Percentiles rank a stretch among this genome's conserved stretches.
These are phyloP conservation scores for Nothobranchius furzeri DNA, from an alignment of 2,113 vertebrate genomes.

Conservation along the genomic window DNA sequence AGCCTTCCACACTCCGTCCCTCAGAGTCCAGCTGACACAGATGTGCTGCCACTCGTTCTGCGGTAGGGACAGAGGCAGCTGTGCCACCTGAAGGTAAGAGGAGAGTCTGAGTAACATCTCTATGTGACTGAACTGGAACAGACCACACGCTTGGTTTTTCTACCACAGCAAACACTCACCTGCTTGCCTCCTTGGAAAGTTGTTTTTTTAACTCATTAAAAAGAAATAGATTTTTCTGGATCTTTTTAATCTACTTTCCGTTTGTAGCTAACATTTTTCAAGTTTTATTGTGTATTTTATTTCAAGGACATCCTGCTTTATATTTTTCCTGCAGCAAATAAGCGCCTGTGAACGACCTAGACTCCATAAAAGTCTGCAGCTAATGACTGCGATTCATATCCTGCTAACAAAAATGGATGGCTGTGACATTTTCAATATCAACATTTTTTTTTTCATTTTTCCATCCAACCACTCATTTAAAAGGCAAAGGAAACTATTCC, in stretches of 20 bases:
- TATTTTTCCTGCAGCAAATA: background rate
- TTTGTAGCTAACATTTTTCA: background rate
- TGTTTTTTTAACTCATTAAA: background rate
- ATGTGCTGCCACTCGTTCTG: slow-evolving; percentile 92
- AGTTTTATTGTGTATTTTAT: background rate
- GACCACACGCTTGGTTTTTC: too few relatives aligned
- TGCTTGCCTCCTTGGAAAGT: too few relatives aligned
- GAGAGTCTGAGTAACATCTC: background rate
- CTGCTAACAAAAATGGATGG: background rate
- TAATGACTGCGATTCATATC: background rate
- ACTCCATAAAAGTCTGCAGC: slow-evolving; percentile 13
- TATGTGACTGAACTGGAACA: background rate
- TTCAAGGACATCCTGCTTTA: slow-evolving; percentile 17
- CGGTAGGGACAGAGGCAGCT: slow-evolving; percentile 88
- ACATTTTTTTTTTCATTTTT: background rate
- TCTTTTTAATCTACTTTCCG: background rate
- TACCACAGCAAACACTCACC: too few relatives aligned
- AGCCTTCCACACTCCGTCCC: slow-evolving; percentile 92
- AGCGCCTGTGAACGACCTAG: background rate
- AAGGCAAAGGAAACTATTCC: background rate
- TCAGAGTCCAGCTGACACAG: slow-evolving; percentile 93
- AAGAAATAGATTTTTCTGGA: too few relatives aligned
- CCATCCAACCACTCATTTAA: background rate
- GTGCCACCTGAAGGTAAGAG: slow-evolving; percentile 82
- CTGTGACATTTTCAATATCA: slow-evolving; percentile 11